Base-by-base conservation (phyloP, 2,113 vertebrate species). In the Riparia riparia region DNA sequence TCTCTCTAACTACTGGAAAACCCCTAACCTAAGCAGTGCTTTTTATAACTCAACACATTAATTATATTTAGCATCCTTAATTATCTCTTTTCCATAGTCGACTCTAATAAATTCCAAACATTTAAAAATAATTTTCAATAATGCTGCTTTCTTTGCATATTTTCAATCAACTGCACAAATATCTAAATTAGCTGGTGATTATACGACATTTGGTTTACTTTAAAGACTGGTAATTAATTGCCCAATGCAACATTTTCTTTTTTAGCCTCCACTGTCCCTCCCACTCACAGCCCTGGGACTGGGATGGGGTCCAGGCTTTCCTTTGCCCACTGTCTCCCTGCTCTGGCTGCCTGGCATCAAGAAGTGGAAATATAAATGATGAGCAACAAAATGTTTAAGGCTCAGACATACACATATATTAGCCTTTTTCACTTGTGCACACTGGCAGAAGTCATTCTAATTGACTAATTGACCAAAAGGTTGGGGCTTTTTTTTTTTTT, bases 41-140 rank as follows among this genome's bases (percentile, higher is more conserved):
- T 96, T 95, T 95, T 97, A 93, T 96, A 97, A 86, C 91, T 83
- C 88, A 45, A 71, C 86, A 89, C 90, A 90, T 95, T 95, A 96
- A 86, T 95, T 97, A 96, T 93, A 90, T 93, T 93, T 96, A 95
- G 95, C 94, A 95, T 86, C 94, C 76, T 93, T 97, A 97, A 97
- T 96, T 95, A 93, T 82, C 66, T 92, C 72, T 95, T 95, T 93
- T 83, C 76, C 93, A 90, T 34, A 95, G 91, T 58, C 50, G 29
- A 88, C 68, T 87, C 84, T 92, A 93, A 95, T 93, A 96, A 95
- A 88, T 90, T 92, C 92, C 71, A 90, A 96, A 93, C 92, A 95
- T 86, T 97, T 89, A 58, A 95, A 95, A 97, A 95, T 93, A 95
- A 95, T 95, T 92, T 93, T 81, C 84, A 96, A 86, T 97, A 96